Evolutionary conservation across 2,113 vertebrate species (phyloP).

Genomic region (Plecotus auritus): DNA sequence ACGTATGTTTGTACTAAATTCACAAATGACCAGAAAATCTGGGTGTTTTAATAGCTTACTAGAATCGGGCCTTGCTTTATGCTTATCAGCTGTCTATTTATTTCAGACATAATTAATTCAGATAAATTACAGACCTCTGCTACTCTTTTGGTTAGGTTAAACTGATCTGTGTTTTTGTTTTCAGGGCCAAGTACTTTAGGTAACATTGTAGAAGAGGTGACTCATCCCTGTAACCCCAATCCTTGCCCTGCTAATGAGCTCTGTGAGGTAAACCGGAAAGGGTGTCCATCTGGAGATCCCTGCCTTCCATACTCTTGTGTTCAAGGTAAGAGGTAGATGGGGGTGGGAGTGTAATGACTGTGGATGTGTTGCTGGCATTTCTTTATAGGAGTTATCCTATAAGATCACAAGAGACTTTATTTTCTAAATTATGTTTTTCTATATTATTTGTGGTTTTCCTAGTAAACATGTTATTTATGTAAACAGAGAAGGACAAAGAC

Average conservation of each 20-base stretch:
- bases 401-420: not conserved
- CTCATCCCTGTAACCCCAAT: constrained; percentile 98
- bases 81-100: not conserved
- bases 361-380: not conserved
- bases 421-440: constrained; percentile 1
- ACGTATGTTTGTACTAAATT: constrained; percentile 20
- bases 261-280: constrained; percentile 96
- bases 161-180: constrained; percentile 35
- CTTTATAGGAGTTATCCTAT: not conserved
- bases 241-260: constrained; percentile 93
- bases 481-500: not conserved
- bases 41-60: not conserved
- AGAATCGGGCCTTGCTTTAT: not conserved
- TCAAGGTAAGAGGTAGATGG: constrained; percentile 82
- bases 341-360: not conserved
- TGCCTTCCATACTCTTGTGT: constrained; percentile 93
- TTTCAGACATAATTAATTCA: constrained; percentile 1
- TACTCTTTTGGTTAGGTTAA: constrained; percentile 16
- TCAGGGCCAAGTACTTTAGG: constrained; percentile 91
- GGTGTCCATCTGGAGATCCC: constrained; percentile 87
- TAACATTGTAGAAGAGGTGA: constrained; percentile 90
- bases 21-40: not conserved
- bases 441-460: not conserved
- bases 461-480: not conserved
- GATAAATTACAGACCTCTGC: not conserved